Evolutionary conservation across 2,888 invertebrate species (phyloP), one percentile per base, ranked within the genome.

Genomic region (Lobophora halterata): DNA sequence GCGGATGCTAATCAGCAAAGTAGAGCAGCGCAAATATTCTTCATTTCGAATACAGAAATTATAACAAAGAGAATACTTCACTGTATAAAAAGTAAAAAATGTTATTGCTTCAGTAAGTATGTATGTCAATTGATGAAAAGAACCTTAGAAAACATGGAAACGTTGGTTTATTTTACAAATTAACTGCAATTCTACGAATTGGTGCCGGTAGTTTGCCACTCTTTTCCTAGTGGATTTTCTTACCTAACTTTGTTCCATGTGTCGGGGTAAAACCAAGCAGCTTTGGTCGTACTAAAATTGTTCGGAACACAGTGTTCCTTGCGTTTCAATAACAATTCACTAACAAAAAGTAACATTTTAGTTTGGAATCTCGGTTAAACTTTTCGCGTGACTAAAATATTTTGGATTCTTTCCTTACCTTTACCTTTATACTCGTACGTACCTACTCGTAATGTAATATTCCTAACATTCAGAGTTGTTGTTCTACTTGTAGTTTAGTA

Each of bases 271-370:
- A 50, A 29, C 33, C 45, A 20, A 10, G 28, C 26, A 49, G 45
- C 41, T 46, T 48, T 36, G 42, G 49, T 50, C 50, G 42, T 49
- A 49, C 41, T 38, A 29, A 43, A 48, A 46, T 41, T 45, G 43
- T 47, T 52, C 17, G 5, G 39, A 35, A 27, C 44, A 48, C 39
- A 46, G 38, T 37, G 39, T 34, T 41, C 29, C 43, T 38, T 43
- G 33, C 43, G 43, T 39, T 49, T 24, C 31, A 42, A 45, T 52
- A 46, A 38, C 30, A 38, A 36, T 39, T 34, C 8, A n/a, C 31
- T 20, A 38, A 38, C 40, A 35, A 35, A 36, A 41, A 31, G 31
- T 19, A 24, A 17, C 32, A 12, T 28, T 45, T 39, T 24, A 18
- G 24, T 42, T 34, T 29, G 38, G 35, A 38, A 41, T 39, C 28